phyloP scores from a whole-genome alignment of 2,113 vertebrate species.

The Gila orcuttii region DNA sequence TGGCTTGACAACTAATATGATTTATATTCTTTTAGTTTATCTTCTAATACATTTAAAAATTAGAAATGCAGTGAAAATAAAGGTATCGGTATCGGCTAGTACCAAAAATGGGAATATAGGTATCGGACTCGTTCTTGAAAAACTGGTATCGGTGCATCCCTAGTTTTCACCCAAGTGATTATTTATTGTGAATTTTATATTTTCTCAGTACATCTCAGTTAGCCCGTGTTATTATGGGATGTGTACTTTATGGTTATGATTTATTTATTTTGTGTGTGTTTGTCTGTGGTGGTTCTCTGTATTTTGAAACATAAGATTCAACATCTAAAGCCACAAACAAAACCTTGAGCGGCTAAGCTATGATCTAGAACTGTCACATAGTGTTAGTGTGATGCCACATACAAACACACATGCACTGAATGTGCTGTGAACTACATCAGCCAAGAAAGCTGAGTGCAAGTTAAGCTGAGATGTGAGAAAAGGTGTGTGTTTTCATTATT shows the following conservation, averaged over 20 bases:
- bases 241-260: neutral
- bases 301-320: neutral
- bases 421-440: constrained; percentile 14
- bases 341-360: constrained; percentile 59
- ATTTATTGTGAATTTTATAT: neutral
- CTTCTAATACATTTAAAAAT: too few relatives aligned
- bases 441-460: neutral
- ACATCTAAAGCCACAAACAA: constrained; percentile 48
- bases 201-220: too few relatives aligned
- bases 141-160: too few relatives aligned
- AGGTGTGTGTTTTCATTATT: constrained; percentile 5
- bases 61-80: too few relatives aligned
- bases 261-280: neutral
- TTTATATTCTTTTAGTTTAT: too few relatives aligned
- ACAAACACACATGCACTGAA: constrained; percentile 17
- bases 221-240: neutral
- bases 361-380: constrained; percentile 77
- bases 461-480: constrained; percentile 42
- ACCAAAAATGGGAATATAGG: too few relatives aligned
- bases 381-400: constrained; percentile 65
- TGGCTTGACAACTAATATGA: too few relatives aligned
- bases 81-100: too few relatives aligned
- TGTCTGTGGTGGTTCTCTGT: neutral
- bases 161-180: neutral
- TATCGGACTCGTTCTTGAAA: too few relatives aligned